A percentile compares a stretch with the other conserved stretches of the same genome.
phyloP scores from a whole-genome alignment of 2,113 vertebrate genomes.

The Azemiops feae region DNA sequence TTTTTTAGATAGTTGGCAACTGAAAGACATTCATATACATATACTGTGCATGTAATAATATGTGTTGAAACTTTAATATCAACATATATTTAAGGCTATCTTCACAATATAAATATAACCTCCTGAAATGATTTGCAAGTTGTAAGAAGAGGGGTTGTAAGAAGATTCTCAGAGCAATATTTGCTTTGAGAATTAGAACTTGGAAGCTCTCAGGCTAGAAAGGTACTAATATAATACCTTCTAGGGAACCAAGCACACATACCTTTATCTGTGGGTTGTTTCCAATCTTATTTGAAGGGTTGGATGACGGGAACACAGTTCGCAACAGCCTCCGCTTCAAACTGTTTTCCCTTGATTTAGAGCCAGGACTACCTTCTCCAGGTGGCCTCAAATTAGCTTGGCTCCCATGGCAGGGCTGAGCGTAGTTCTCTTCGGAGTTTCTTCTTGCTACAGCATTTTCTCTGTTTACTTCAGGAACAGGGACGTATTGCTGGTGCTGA shows the following conservation, averaged over 20 bases:
- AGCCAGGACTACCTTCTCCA: conserved; percentile 73
- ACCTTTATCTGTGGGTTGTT: conserved; percentile 71
- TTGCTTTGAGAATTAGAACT: conserved; percentile 11
- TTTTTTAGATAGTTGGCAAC: background rate
- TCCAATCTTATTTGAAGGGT: conserved; percentile 54
- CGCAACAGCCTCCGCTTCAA: conserved; percentile 71
- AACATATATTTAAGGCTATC: background rate
- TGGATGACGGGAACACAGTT: conserved; percentile 66
- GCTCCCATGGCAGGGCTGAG: conserved; percentile 79
- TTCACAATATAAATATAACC: background rate
- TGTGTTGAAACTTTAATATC: background rate
- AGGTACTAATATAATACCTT: background rate
- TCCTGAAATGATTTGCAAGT: conserved; percentile 29
- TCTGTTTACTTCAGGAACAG: background rate
- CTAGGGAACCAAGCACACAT: background rate
- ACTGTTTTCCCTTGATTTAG: conserved; percentile 71
- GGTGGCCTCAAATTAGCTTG: conserved; percentile 62
- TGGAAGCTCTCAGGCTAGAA: background rate
- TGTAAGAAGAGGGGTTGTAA: conserved; percentile 5
- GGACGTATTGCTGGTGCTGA: conserved; percentile 39
- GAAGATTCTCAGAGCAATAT: background rate
- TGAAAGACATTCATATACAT: background rate
- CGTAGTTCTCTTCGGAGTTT: conserved; percentile 74
- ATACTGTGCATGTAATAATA: background rate
- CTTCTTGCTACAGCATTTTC: conserved; percentile 68